A percentile compares a stretch with the other conserved stretches of the same genome.
phyloP scores from a whole-genome alignment of 2,797 vertebrate species.

The Cuculus canorus region DNA sequence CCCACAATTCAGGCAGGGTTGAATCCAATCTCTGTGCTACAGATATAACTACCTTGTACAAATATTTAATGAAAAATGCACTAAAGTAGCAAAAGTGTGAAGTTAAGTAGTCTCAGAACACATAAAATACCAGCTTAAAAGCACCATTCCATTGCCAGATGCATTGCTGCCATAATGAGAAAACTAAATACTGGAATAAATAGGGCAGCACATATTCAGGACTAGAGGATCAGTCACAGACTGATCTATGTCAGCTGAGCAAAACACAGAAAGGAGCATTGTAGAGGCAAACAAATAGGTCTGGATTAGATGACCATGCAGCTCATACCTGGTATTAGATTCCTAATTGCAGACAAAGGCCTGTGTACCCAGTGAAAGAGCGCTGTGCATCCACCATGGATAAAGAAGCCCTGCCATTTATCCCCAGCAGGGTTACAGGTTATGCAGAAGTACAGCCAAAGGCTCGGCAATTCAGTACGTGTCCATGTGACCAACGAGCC shows the following conservation, averaged over 20 bases:
- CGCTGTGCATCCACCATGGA: fast-evolving
- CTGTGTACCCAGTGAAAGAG: fast-evolving
- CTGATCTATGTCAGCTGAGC: not conserved
- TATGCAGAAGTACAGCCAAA: not conserved
- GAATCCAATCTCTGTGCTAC: not conserved
- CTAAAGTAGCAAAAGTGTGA: not conserved
- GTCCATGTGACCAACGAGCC: fast-evolving
- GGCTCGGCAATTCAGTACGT: fast-evolving
- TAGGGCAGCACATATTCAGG: fast-evolving
- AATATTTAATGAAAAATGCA: not conserved
- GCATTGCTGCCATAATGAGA: not conserved
- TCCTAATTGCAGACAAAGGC: not conserved
- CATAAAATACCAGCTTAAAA: not conserved
- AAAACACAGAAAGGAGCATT: not conserved
- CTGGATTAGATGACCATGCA: not conserved
- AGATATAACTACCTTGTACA: not conserved
- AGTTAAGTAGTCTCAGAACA: not conserved
- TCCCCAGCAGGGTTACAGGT: not conserved
- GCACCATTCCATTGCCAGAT: not conserved
- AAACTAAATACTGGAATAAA: not conserved
- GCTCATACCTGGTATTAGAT: not conserved
- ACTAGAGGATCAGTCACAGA: not conserved
- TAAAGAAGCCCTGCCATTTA: not conserved
- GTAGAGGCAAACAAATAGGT: not conserved
- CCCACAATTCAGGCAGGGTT: not conserved